Percentiles rank a stretch among this genome's conserved stretches.
phyloP scores from a whole-genome alignment of 2,113 vertebrate genomes.

The Psophia crepitans region DNA sequence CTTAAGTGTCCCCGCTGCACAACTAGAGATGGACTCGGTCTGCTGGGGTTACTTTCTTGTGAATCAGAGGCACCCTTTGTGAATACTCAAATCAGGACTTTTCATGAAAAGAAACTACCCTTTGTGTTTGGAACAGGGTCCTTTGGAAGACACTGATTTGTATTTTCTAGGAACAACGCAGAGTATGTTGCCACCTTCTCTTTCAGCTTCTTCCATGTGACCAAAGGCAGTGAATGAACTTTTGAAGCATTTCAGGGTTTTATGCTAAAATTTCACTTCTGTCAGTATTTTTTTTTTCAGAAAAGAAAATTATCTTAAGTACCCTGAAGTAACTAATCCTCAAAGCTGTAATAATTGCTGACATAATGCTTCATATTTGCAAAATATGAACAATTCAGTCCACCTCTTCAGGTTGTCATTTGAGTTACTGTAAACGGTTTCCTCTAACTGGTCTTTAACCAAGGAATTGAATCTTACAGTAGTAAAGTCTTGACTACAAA shows the following conservation, averaged over 20 bases:
- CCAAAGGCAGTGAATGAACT: background rate
- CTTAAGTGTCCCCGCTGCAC: background rate
- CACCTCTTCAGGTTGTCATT: background rate
- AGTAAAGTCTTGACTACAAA: background rate
- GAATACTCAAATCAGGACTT: background rate
- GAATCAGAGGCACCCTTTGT: background rate
- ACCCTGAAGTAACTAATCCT: background rate
- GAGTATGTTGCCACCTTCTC: background rate
- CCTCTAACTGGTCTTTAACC: background rate
- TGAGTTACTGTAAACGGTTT: background rate
- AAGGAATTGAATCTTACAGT: background rate
- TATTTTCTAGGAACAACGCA: background rate
- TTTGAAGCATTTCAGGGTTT: background rate
- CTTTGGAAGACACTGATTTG: background rate
- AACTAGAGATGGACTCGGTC: background rate
- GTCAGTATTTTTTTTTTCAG: background rate
- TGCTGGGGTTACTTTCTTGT: background rate
- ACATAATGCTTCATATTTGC: background rate
- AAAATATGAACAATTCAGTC: background rate
- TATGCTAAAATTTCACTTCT: background rate
- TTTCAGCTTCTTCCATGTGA: background rate
- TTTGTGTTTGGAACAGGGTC: background rate
- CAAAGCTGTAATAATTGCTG: background rate
- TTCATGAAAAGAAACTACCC: background rate
- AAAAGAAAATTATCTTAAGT: conserved; percentile 17